Evolutionary conservation across 2,888 invertebrate species (phyloP).

Genomic region (Drosophila atripex): DNA sequence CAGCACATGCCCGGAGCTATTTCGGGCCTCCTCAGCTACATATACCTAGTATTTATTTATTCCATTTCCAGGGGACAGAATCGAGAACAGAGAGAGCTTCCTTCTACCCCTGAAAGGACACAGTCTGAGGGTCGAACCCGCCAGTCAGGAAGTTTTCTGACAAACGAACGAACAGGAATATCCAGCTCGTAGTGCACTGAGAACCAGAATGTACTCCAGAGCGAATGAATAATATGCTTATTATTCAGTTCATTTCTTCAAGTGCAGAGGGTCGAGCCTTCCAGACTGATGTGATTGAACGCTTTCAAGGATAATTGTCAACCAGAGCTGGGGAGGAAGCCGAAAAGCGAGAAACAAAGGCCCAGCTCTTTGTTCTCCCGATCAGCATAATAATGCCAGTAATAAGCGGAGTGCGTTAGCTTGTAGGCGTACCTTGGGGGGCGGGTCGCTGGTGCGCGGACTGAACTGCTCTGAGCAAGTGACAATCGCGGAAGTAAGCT

Average conservation of each 20-base stretch:
- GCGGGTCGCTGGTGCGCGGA: too few relatives aligned
- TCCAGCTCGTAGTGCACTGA: conserved; percentile 25
- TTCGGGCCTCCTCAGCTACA: conserved; percentile 46
- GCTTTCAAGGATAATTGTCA: conserved; percentile 67
- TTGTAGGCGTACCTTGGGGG: too few relatives aligned
- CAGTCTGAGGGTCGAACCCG: conserved; percentile 64
- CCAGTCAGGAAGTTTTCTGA: conserved; percentile 67
- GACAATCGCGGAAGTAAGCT: conserved; percentile 67
- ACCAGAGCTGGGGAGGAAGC: conserved; percentile 14
- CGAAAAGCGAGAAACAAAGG: conserved; percentile 19
- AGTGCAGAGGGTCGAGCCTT: conserved; percentile 65
- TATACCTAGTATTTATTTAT: conserved; percentile 36
- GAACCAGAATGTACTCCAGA: not conserved
- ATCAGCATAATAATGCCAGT: conserved; percentile 38
- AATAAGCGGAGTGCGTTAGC: too few relatives aligned
- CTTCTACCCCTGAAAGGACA: conserved; percentile 66
- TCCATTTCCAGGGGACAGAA: conserved; percentile 28
- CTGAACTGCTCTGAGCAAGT: conserved; percentile 45
- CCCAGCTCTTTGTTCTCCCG: conserved; percentile 23
- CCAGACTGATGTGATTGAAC: conserved; percentile 67
- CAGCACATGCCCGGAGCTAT: conserved; percentile 53
- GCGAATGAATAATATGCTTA: too few relatives aligned
- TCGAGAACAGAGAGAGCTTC: too few relatives aligned
- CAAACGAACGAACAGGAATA: conserved; percentile 32
- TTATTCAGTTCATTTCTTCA: too few relatives aligned